Evolutionary conservation across 2,113 vertebrate genomes (phyloP).

Genomic region (Ageneiosus marmoratus): DNA sequence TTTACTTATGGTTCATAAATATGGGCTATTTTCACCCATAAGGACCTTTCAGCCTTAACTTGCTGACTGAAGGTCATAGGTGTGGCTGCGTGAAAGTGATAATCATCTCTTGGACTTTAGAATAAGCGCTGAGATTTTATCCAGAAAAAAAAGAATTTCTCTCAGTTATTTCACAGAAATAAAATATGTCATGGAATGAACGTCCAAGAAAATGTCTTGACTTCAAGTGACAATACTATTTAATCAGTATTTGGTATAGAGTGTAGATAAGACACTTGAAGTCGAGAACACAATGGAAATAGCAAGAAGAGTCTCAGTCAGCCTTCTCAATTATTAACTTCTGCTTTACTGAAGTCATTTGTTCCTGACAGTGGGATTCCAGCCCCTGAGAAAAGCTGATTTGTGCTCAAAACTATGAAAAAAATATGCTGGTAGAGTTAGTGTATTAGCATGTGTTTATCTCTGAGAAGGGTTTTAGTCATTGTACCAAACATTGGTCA

Average conservation of each 20-base stretch:
- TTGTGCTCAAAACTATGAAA: neutral
- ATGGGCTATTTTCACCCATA: neutral
- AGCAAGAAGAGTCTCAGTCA: neutral
- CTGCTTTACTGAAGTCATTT: slow-evolving; percentile 23
- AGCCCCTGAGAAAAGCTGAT: neutral
- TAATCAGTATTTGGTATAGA: neutral
- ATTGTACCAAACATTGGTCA: neutral
- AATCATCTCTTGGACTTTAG: slow-evolving; percentile 29
- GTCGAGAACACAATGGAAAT: neutral
- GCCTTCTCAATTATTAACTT: slow-evolving; percentile 28
- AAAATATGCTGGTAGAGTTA: too few species aligned
- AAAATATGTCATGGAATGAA: neutral
- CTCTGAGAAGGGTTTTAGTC: neutral
- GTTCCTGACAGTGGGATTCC: neutral
- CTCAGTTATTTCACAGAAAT: too few species aligned
- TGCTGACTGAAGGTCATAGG: slow-evolving; percentile 50
- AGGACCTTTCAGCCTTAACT: slow-evolving; percentile 11
- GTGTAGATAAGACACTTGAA: slow-evolving; percentile 3
- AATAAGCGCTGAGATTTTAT: too few species aligned
- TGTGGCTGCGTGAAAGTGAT: slow-evolving; percentile 39
- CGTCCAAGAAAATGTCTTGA: neutral
- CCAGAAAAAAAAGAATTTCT: too few species aligned
- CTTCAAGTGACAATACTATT: neutral
- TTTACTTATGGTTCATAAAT: neutral
- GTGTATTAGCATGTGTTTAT: neutral